phyloP scores from a whole-genome alignment of 2,888 invertebrate species.

The Acronicta aceris region DNA sequence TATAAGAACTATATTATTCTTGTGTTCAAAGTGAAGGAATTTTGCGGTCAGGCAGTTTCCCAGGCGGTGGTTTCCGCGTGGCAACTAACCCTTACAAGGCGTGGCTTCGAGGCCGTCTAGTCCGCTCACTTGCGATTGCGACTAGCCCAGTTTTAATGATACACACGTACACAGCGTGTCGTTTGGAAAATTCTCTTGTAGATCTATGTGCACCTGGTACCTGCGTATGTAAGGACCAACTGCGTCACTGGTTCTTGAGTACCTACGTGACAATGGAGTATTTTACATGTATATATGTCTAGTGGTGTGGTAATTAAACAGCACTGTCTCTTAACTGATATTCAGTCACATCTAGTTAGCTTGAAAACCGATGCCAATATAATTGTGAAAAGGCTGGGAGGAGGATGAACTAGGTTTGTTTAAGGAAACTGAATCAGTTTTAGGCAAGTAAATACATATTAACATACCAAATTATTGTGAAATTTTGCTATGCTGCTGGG shows the following conservation, averaged over 20 bases:
- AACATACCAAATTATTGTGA: no score
- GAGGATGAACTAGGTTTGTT: no score
- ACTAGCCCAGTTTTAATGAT: slow-evolving; percentile 54
- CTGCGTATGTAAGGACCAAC: background rate
- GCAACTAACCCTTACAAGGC: slow-evolving; percentile 66
- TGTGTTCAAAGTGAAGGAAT: slow-evolving; percentile 28
- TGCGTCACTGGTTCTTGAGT: background rate
- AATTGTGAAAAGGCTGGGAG: no score
- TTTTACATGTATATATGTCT: background rate
- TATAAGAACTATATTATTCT: background rate
- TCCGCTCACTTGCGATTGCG: slow-evolving; percentile 68
- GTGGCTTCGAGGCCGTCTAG: slow-evolving; percentile 70
- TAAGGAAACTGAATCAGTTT: no score
- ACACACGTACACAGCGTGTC: slow-evolving; percentile 31
- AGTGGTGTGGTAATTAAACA: background rate
- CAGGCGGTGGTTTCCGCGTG: slow-evolving; percentile 70
- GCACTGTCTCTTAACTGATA: no score
- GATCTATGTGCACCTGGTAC: background rate
- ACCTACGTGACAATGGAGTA: background rate
- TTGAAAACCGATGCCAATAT: no score
- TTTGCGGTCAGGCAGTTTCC: slow-evolving; percentile 38
- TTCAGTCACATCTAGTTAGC: no score
- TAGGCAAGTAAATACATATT: no score
- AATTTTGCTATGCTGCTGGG: no score
- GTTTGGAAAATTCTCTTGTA: slow-evolving; percentile 52